phyloP scores from a whole-genome alignment of 2,113 vertebrate genomes.

The Hippocampus abdominalis region DNA sequence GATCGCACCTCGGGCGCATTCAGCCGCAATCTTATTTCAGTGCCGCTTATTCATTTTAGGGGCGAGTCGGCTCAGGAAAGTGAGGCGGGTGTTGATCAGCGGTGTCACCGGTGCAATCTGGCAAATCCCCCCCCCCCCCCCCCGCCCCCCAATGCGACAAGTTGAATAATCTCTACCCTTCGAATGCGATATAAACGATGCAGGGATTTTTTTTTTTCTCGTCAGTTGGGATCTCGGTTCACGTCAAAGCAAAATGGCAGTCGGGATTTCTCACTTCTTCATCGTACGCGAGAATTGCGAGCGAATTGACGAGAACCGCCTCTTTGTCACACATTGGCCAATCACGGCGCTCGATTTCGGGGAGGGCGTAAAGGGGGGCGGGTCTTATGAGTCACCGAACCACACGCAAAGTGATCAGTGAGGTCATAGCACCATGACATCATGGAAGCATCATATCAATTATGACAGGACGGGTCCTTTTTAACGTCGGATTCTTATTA shows the following conservation, averaged over 20 bases:
- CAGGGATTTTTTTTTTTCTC: conserved; percentile 22
- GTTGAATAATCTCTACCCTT: conserved; percentile 39
- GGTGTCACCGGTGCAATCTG: conserved; percentile 31
- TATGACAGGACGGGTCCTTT: not conserved
- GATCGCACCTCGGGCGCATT: conserved; percentile 24
- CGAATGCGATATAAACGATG: conserved; percentile 42
- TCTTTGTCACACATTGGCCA: too few species aligned
- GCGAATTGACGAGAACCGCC: too few species aligned
- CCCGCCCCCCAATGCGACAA: conserved; percentile 18
- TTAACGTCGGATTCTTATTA: not conserved
- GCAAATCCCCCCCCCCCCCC: conserved; percentile 31
- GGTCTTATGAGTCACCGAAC: too few species aligned
- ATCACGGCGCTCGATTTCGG: too few species aligned
- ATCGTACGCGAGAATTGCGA: too few species aligned
- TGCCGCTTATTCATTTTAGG: not conserved
- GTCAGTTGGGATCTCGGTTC: conserved; percentile 21
- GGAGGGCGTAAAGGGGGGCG: too few species aligned
- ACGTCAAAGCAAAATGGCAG: not conserved
- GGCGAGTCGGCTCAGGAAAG: conserved; percentile 13
- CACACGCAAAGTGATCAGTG: too few species aligned
- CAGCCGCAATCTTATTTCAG: not conserved
- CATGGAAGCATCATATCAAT: too few species aligned
- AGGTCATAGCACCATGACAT: too few species aligned
- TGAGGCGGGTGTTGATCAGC: conserved; percentile 16
- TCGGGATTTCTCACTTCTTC: too few species aligned